Evolutionary conservation across 2,888 invertebrate genomes (phyloP).

Genomic region (Pristionchus fissidentatus): DNA sequence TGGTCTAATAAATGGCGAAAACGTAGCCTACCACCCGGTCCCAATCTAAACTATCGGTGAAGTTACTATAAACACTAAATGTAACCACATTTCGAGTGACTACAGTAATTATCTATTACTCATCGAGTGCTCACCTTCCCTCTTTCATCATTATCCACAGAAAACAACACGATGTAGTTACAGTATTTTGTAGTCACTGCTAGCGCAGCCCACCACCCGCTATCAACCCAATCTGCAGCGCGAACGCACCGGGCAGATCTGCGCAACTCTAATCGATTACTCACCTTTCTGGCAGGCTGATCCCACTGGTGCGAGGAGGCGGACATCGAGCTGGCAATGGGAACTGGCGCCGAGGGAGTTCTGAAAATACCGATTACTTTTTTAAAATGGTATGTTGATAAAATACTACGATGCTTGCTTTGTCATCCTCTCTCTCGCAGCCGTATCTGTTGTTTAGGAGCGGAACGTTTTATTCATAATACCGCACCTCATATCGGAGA

Average conservation of each 20-base stretch:
- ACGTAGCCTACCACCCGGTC: too few species aligned
- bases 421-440: not conserved
- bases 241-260: too few species aligned
- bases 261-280: not conserved
- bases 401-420: not conserved
- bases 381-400: not conserved
- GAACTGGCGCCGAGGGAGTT: conserved; percentile 31
- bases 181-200: not conserved
- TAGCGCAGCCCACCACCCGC: too few species aligned
- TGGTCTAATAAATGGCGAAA: too few species aligned
- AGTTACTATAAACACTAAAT: too few species aligned
- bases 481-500: conserved; percentile 47
- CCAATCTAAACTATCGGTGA: too few species aligned
- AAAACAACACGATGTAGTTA: not conserved
- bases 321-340: conserved; percentile 26
- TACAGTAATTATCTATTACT: too few species aligned
- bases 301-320: conserved; percentile 11
- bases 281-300: conserved; percentile 2
- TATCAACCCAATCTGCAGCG: too few species aligned
- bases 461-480: too few species aligned
- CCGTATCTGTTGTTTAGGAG: too few species aligned
- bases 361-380: not conserved
- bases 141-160: not conserved
- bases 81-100: too few species aligned
- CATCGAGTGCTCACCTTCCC: too few species aligned